Evolutionary conservation across 2,113 vertebrate genomes (phyloP).

Genomic region (Cavia porcellus): DNA sequence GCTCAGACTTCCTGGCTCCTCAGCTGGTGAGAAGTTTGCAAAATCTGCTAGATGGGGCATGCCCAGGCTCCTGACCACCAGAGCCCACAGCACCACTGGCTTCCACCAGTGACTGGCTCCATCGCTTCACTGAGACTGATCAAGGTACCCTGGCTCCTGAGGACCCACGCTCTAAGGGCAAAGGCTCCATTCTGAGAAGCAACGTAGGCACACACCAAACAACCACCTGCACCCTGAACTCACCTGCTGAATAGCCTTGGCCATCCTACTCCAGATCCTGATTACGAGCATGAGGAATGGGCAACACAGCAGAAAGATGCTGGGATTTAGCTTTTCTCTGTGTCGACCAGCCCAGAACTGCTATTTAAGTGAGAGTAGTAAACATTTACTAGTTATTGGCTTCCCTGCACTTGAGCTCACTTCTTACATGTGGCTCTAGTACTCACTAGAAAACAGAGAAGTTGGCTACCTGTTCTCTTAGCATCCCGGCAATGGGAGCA

Average conservation of each 20-base stretch:
- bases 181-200: not conserved
- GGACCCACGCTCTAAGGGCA: not conserved
- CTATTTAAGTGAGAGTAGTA: too few relatives aligned
- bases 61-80: not conserved
- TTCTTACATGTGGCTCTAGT: not conserved
- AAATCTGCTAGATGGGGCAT: not conserved
- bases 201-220: not conserved
- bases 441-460: not conserved
- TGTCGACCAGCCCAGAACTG: not conserved
- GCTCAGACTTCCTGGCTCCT: slow-evolving; percentile 79
- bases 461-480: not conserved
- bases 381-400: not conserved
- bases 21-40: not conserved
- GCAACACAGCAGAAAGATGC: not conserved
- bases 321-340: not conserved
- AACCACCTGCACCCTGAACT: not conserved
- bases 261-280: not conserved
- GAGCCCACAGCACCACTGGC: not conserved
- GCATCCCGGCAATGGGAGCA: fast-evolving
- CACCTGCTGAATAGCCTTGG: not conserved
- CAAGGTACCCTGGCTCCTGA: not conserved
- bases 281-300: not conserved
- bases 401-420: not conserved
- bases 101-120: not conserved
- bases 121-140: not conserved